Base-by-base conservation (phyloP, 2,113 vertebrate species). In the Entomyzon cyanotis region DNA sequence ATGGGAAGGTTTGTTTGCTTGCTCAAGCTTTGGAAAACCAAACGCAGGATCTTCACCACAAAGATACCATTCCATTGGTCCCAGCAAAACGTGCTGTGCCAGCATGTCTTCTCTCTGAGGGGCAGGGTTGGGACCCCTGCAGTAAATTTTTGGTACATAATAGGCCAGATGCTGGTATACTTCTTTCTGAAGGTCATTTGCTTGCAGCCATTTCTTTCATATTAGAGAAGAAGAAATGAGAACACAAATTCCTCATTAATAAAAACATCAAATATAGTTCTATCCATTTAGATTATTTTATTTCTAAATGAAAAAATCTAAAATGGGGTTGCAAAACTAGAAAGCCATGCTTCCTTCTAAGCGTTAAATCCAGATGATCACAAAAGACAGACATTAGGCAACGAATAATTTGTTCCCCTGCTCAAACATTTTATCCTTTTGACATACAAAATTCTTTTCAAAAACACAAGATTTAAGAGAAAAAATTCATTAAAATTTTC, bases 21-120 rank as follows among this genome's bases (percentile, higher is more conserved):
- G 98, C 92, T 99, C 98, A 39, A 99, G 98, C 89, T 98, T 99
- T 27, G 98, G 97, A 94, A 99, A 98, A 53, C 99, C 99, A 28
- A 97, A 96, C 0, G 98, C 96, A 22, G 99, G 99, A 88, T 99
- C 99, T 97, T 99, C 99, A 9, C 98, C 99, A 87, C 99, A 98
- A 71, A 99, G 97, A 94, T 99, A 98, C 99, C 99, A 99, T 88
- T 99, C 99, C 98, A 99, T 96, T 10, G 99, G 99, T 47, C 98
- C 98, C 93, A 99, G 97, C 63, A 99, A 97, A 74, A 99, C 88
- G 3, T 99, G 98, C 92, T 99, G 99, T 69, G 98, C 98, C 87
- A 99, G 97, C 77, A 99, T 98, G 52, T 99, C 99, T 97, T 99
- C 99, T 80, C 98, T 98, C 91, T 99, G 98, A 70, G 98, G 98